A percentile compares a stretch with the other conserved stretches of the same genome.
Conservation (phyloP, 2,113 vertebrate species). For the Eidolon helvum region DNA sequence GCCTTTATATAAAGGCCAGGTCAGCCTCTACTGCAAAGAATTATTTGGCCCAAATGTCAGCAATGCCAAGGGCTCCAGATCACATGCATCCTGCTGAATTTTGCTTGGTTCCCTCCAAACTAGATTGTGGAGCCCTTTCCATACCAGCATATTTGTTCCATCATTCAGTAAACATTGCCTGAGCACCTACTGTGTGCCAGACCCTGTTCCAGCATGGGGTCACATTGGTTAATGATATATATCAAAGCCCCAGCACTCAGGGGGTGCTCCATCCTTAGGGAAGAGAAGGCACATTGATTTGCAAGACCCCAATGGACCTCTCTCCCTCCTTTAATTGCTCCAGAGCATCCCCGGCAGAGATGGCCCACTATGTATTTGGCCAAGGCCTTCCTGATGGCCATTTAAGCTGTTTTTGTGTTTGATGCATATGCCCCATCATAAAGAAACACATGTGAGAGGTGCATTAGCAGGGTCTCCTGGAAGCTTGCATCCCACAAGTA, state of each 20-base stretch:
- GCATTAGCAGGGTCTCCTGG: background rate
- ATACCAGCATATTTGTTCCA: accelerated
- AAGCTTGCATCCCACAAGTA: background rate
- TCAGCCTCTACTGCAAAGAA: background rate
- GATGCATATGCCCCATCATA: accelerated
- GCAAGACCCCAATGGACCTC: accelerated
- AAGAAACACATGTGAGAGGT: background rate
- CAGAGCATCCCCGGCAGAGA: accelerated
- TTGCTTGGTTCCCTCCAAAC: background rate
- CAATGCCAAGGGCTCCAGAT: background rate
- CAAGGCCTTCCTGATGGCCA: background rate
- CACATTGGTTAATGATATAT: accelerated
- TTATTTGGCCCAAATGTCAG: too few species aligned
- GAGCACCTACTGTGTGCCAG: background rate
- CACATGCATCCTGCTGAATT: accelerated
- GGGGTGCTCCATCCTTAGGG: accelerated
- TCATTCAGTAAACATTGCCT: accelerated
- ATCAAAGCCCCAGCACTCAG: background rate
- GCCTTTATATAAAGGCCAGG: accelerated
- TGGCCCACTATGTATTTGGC: accelerated
- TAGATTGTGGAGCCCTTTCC: background rate
- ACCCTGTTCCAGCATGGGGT: background rate
- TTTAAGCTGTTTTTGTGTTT: background rate
- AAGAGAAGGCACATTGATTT: accelerated
- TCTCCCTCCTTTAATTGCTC: background rate